Evolutionary conservation across 2,797 vertebrate species (phyloP), one percentile per base, ranked within the genome.

Genomic region (Chaetodon trifasciatus): DNA sequence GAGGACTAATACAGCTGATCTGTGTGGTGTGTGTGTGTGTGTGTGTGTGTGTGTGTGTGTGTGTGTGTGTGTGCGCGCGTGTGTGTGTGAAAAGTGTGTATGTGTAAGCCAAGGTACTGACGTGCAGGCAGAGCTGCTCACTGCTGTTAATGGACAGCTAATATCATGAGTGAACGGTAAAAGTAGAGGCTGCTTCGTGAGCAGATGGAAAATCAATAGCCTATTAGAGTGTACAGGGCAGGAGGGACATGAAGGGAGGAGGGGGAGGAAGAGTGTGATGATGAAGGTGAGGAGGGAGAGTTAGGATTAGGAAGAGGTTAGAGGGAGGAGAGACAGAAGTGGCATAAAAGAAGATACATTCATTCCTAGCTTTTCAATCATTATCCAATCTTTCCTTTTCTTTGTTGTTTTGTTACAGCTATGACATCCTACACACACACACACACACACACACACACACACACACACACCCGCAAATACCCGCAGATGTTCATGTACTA

Each of bases 181-280:
- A 96, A 96, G 94, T 94, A 93, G 90, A 94, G 93, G 80, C 94
- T 95, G 95, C 96, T 97, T 93, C 94, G 87, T 93, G 92, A 91
- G 94, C 94, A 91, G 95, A 96, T 97, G 92, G 95, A 96, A 98
- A 99, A 99, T 98, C 98, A 95, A 98, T 98, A 98, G 96, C 93
- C 96, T 96, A 97, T 97, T 99, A 97, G 95, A 97, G 96, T 94
- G 86, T 77, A 95, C 94, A 95, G 94, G 95, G 95, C 92, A 92
- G 83, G 68, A 82, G 86, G 84, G 88, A 88, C 81, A 83, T 62
- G 90, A 84, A 88, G 86, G 87, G 91, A 77, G 94, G 93, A 87
- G 91, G 89, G 83, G 40, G 85, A 83, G 86, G 86, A 91, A 80
- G 89, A 84, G 86, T 86, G 91, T 78, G 87, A 91, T 86, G 92